Evolutionary conservation across 2,888 invertebrate genomes (phyloP).

Genomic region (Euclidia mi): DNA sequence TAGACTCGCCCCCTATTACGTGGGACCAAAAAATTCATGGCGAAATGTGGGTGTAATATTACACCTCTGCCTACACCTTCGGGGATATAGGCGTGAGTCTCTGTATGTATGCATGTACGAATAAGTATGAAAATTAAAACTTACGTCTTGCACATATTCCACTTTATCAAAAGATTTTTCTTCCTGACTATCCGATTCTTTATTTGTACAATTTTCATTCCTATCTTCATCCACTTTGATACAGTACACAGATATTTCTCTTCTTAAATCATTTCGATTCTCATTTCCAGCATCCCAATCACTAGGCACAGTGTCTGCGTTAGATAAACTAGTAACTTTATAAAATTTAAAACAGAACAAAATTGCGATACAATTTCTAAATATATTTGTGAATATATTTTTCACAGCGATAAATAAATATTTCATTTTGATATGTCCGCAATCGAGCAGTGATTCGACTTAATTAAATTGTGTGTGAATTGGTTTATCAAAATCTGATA

Average conservation of each 20-base stretch:
- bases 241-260: conserved; percentile 21
- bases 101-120: too few relatives aligned
- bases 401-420: conserved; percentile 13
- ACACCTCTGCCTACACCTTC: too few relatives aligned
- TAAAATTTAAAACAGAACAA: conserved; percentile 21
- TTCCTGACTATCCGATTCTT: not conserved
- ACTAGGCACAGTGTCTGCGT: conserved; percentile 59
- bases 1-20: too few relatives aligned
- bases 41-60: too few relatives aligned
- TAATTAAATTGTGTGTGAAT: too few relatives aligned
- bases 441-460: too few relatives aligned
- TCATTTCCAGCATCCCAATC: conserved; percentile 48
- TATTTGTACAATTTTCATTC: not conserved
- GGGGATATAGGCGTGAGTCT: too few relatives aligned
- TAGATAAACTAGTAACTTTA: conserved; percentile 33
- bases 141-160: not conserved
- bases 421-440: not conserved
- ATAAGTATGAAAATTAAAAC: too few relatives aligned
- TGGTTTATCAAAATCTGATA: too few relatives aligned
- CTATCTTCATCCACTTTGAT: conserved; percentile 24
- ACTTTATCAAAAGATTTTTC: not conserved
- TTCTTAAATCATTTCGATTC: conserved; percentile 39
- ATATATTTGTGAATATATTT: conserved; percentile 18
- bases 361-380: conserved; percentile 19
- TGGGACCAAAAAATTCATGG: too few relatives aligned